These are phyloP conservation scores for Aphelinus atriplicis DNA, from an alignment of 1,140 invertebrate genomes.

Conservation along the genomic window DNA sequence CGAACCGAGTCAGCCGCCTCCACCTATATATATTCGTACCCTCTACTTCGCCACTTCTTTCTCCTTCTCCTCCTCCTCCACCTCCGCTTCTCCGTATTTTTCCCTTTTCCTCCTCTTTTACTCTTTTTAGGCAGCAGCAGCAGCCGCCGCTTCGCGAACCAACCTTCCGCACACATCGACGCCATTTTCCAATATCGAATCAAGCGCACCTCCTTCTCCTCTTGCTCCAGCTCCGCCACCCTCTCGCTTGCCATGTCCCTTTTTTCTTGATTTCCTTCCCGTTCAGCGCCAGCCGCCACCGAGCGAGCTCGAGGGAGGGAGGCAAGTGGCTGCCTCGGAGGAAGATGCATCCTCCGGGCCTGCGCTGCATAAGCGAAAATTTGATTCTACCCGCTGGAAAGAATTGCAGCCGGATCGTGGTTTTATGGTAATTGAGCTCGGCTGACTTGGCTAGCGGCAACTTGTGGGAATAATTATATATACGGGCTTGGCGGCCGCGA, in stretches of 20 bases:
- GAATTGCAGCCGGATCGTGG: too few species aligned
- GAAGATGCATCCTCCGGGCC: conserved; percentile 25
- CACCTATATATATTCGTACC: conserved; percentile 28
- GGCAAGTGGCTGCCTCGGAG: not conserved
- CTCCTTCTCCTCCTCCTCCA: not conserved
- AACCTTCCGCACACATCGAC: conserved; percentile 60
- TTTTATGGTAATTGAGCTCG: too few species aligned
- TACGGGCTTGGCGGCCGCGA: too few species aligned
- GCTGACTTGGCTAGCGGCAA: too few species aligned
- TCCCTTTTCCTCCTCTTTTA: conserved; percentile 42
- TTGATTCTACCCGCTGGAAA: conserved; percentile 11
- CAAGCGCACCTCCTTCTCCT: conserved; percentile 45
- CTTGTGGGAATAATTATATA: too few species aligned
- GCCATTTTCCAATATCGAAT: conserved; percentile 66
- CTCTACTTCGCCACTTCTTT: not conserved
- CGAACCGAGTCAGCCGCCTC: conserved; percentile 48
- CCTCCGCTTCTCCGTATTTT: conserved; percentile 9
- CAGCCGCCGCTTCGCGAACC: conserved; percentile 34
- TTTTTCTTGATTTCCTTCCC: conserved; percentile 33
- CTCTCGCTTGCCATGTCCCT: conserved; percentile 6
- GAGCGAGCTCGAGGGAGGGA: conserved; percentile 7
- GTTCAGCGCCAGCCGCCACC: conserved; percentile 8
- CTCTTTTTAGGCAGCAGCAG: conserved; percentile 38
- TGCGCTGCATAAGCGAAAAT: conserved; percentile 10
- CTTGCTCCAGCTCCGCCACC: conserved; percentile 22